Base-by-base conservation (phyloP, 2,888 invertebrate species). In the Eristalinus sepulchralis region DNA sequence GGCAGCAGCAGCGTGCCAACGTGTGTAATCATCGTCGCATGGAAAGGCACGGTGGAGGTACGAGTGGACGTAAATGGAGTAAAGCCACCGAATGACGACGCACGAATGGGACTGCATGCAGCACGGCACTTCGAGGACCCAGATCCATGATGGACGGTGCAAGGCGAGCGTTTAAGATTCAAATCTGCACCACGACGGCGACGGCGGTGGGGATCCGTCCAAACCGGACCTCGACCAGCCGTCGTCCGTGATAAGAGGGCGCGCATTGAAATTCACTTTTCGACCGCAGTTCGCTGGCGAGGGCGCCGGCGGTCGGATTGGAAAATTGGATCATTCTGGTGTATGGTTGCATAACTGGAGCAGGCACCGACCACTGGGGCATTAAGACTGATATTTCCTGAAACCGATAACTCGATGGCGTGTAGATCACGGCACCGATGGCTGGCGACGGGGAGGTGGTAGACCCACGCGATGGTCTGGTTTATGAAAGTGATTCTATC, bases 381-480 rank as follows among this genome's bases (percentile, higher is more conserved):
- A 80, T 76, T 84, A 75, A 75, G 67, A 76, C 85, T 53, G 82
- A 85, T 82, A 83, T 86, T 86, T 86, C 86, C 86, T 86, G 86
- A 79, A 75, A 73, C 57, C 68, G 53, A 78, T 59, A 77, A 34
- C 11, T 71, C 34, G 60, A 3, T 1, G 53, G 55, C 13, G 13
- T 13, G 13, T 13, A 4, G 13, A 39, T 13, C 47, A n/a, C 17
- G 9, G 34, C 34, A 9, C 34, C 34, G 34, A 34, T 10, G 34
- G 10, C 9, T 1, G 17, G 47, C 17, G 8, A 17, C 27, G 27
- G 34, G 6, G 34, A 5, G 47, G n/a, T 17, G 8, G 47, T n/a
- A n/a, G n/a, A n/a, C 17, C 47, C 47, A 47, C 17, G 47, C 47
- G 17, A 47, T 47, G 47, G 67, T 76, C 75, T 73, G 71, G 83